Conservation (phyloP, 2,888 invertebrate species). For the Shargacucullia verbasci region DNA sequence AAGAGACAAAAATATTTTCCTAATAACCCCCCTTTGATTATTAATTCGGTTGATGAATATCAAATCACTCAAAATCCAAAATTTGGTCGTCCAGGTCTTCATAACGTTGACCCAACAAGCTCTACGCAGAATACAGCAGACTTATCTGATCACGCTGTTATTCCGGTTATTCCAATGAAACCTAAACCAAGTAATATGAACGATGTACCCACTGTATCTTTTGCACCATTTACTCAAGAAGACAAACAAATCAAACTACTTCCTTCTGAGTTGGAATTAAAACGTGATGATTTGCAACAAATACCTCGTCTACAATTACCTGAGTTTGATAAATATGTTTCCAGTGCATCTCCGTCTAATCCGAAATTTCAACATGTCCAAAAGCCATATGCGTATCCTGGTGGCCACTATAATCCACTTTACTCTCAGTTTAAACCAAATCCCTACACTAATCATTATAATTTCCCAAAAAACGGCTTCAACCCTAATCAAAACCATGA, state of each 20-base stretch:
- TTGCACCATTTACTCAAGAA: background rate
- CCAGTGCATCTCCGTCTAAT: background rate
- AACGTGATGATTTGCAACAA: background rate
- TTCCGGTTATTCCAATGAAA: background rate
- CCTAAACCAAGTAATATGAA: slow-evolving; percentile 1
- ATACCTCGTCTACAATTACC: background rate
- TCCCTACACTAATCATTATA: background rate
- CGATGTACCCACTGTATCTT: background rate
- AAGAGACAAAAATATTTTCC: too few species aligned
- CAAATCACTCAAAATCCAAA: slow-evolving; percentile 4
- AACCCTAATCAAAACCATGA: background rate
- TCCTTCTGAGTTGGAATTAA: background rate
- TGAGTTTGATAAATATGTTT: background rate
- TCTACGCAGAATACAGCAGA: background rate
- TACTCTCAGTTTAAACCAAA: slow-evolving; percentile 3
- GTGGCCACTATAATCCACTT: background rate
- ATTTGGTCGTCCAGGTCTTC: background rate
- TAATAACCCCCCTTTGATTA: background rate
- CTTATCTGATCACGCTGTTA: background rate
- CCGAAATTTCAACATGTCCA: background rate
- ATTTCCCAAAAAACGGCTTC: background rate
- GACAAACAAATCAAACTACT: background rate
- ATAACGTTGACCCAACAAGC: background rate
- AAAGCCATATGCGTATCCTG: background rate
- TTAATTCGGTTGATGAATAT: background rate